Base-by-base conservation (phyloP, 2,797 vertebrate species). In the Selene dorsalis region DNA sequence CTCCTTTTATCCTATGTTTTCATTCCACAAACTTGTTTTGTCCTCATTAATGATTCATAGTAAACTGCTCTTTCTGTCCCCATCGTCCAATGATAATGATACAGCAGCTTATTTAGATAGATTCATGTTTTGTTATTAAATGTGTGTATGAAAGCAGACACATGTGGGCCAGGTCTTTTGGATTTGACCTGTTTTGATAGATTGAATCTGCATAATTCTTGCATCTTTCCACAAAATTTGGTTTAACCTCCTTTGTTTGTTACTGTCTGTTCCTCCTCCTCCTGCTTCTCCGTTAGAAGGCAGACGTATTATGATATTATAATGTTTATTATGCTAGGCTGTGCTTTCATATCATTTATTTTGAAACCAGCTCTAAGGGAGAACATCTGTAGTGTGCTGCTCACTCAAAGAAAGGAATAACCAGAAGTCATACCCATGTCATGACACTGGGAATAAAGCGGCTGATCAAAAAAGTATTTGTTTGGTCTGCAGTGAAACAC, bases 71-170 rank as follows among this genome's bases (percentile, higher is more conserved):
- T 61, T 56, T 8, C 18, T 79, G 28, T 63, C 48, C n/a, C 14
- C 70, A 35, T 35, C 32, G 2, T 22, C 57, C 20, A 14, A 5
- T 53, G 57, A 68, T 64, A 62, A 35, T 1, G 22, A 18, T 53
- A 26, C 28, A 58, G 14, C n/a, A 32, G n/a, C 28, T 47, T 30
- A 73, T 74, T 17, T 62, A 59, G 24, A 53, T 47, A 2, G 12
- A 58, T 53, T 58, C 32, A 35, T 8, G 2, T 9, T 35, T 8
- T 6, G 32, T 35, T 35, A 8, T 35, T 8, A 35, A 35, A 35
- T 35, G 32, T 39, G 16, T 72, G 32, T 57, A 10, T 50, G 28
- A 43, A 78, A 47, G 26, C 66, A 28, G 52, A 17, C 52, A 64
- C 1, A 47, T 32, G 5, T 5, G 3, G 14, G 18, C 18, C 8